Conservation (phyloP, 2,113 vertebrate genomes). For the Harpagus bidentatus region DNA sequence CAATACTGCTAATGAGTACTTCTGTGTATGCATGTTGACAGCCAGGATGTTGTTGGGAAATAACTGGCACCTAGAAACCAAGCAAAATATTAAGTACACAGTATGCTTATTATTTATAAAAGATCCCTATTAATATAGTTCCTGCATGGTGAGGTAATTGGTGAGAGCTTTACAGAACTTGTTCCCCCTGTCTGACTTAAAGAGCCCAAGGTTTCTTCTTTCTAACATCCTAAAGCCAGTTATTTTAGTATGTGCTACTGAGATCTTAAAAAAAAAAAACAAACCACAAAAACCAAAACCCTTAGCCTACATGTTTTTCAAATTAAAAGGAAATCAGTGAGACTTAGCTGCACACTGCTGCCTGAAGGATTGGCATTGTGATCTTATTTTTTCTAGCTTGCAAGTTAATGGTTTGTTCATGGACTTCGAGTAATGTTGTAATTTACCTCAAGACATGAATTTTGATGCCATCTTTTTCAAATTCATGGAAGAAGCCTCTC, state of each 20-base stretch:
- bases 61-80: neutral
- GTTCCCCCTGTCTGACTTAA: rapidly evolving
- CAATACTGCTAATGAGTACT: slow-evolving; percentile 34
- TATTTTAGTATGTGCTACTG: neutral
- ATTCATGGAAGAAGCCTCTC: neutral
- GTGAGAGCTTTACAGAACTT: neutral
- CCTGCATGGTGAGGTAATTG: neutral
- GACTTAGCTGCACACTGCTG: neutral
- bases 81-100: neutral
- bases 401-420: neutral
- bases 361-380: neutral
- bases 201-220: neutral
- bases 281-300: no score
- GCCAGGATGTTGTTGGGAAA: neutral
- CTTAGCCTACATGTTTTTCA: neutral
- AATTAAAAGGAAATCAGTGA: neutral
- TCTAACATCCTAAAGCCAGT: neutral
- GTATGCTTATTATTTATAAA: neutral
- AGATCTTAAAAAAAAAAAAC: neutral
- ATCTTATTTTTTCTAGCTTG: neutral
- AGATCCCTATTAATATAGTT: neutral
- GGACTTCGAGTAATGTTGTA: neutral
- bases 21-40: neutral
- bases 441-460: neutral
- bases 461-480: neutral